Evolutionary conservation across 2,113 vertebrate genomes (phyloP).

Genomic region (Pseudopipra pipra): DNA sequence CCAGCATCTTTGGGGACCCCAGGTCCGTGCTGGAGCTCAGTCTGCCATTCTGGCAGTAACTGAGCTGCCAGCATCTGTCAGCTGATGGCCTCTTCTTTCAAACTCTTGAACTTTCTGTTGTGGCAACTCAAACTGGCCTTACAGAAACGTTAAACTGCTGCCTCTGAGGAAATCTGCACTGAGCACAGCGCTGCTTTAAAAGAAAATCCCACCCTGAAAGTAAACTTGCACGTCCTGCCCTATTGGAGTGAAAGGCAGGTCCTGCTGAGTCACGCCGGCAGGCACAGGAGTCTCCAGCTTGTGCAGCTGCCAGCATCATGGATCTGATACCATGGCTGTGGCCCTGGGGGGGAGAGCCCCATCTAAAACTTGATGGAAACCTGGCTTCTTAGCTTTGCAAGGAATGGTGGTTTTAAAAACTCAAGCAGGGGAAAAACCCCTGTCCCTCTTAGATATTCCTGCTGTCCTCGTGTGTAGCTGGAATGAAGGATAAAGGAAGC

Average conservation of each 20-base stretch:
- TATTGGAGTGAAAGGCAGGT: neutral
- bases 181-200: neutral
- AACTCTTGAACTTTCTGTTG: neutral
- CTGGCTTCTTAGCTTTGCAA: neutral
- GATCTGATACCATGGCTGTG: neutral
- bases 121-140: neutral
- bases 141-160: neutral
- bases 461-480: neutral
- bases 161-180: neutral
- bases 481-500: neutral
- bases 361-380: neutral
- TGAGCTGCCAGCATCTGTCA: neutral
- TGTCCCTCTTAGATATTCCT: neutral
- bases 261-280: neutral
- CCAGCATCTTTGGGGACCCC: neutral
- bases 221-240: constrained; percentile 24
- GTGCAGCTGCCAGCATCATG: fast-evolving
- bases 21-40: neutral
- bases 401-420: neutral
- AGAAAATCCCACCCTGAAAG: constrained; percentile 39
- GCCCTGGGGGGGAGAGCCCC: neutral
- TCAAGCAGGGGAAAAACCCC: neutral
- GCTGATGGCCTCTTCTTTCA: neutral
- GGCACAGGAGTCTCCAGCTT: neutral
- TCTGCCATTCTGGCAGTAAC: neutral